phyloP scores from a whole-genome alignment of 2,797 vertebrate species.

The Hafferia zeledoni region DNA sequence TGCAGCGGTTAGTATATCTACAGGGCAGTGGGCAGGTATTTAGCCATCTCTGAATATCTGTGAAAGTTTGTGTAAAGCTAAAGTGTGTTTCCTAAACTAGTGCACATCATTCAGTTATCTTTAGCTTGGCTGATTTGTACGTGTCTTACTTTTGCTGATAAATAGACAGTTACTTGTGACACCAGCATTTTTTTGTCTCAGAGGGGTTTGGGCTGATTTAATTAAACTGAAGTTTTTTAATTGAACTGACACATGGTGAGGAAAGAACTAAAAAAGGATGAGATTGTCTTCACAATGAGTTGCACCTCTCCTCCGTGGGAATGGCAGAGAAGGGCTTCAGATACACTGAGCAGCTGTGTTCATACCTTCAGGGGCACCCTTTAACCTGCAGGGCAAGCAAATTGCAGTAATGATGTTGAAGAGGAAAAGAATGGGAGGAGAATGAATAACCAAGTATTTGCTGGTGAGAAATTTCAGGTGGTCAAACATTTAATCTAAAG shows the following conservation, averaged over 20 bases:
- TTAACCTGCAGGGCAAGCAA: background rate
- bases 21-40: background rate
- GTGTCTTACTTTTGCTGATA: background rate
- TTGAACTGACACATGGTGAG: rapidly evolving
- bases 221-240: background rate
- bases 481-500: background rate
- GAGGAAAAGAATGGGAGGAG: background rate
- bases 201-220: background rate
- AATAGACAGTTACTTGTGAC: background rate
- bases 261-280: background rate
- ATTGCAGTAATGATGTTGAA: background rate
- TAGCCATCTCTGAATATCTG: background rate
- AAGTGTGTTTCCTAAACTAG: background rate
- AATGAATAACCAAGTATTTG: background rate
- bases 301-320: background rate
- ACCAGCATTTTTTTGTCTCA: background rate
- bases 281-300: background rate
- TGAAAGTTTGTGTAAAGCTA: background rate
- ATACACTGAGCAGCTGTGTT: background rate
- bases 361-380: background rate
- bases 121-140: background rate
- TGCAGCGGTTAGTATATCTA: background rate
- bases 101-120: background rate
- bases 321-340: background rate
- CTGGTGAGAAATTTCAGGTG: background rate